Conservation (phyloP, 2,113 vertebrate genomes). For the Vombatus ursinus region DNA sequence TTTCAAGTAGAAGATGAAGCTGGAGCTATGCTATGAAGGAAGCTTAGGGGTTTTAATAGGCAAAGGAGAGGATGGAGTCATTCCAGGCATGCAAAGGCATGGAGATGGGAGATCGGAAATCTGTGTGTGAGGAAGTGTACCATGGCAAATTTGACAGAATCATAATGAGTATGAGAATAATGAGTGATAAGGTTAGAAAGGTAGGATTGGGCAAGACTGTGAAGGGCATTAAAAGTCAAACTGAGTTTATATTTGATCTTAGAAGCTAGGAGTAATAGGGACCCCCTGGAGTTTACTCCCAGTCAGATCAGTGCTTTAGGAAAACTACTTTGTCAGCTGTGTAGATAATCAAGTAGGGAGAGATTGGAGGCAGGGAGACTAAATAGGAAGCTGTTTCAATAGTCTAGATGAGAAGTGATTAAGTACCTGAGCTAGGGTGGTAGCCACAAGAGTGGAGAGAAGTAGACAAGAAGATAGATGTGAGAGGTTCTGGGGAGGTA, state of each 20-base stretch:
- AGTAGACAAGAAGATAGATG: not conserved
- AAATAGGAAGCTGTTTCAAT: not conserved
- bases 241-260: not conserved
- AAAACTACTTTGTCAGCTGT: too few species aligned
- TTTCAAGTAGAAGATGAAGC: not conserved
- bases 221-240: not conserved
- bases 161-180: not conserved
- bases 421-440: not conserved
- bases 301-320: too few species aligned
- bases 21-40: not conserved
- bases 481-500: not conserved
- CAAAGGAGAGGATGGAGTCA: not conserved
- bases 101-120: not conserved
- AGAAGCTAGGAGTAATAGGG: too few species aligned
- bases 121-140: too few species aligned
- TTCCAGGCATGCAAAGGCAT: not conserved
- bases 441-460: not conserved
- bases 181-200: not conserved
- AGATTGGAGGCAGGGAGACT: not conserved
- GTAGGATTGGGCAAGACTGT: not conserved
- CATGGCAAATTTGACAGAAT: not conserved
- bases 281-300: too few species aligned
- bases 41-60: not conserved
- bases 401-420: not conserved
- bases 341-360: not conserved